phyloP scores from a whole-genome alignment of 92 coral and sea anemone genomes.

The Galaxea fascicularis region DNA sequence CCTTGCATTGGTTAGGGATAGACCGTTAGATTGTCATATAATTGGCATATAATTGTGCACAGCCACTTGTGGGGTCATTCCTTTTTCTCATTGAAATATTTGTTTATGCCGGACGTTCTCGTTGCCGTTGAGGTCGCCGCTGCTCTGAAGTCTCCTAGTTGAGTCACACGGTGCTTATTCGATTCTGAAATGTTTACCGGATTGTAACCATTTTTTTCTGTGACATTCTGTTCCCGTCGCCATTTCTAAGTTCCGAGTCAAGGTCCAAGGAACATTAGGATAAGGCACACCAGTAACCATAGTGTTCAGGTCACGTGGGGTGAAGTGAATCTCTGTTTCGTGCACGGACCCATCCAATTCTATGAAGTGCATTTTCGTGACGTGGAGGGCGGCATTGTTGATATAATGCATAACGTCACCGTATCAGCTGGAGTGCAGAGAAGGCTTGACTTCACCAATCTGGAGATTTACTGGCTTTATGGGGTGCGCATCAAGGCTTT shows the following conservation, averaged over 20 bases:
- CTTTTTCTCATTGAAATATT: too few species aligned
- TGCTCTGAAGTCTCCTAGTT: too few species aligned
- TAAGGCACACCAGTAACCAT: conserved; percentile 52
- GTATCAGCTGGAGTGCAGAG: conserved; percentile 18
- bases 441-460: conserved; percentile 17
- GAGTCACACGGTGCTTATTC: too few species aligned
- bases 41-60: too few species aligned
- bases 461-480: conserved; percentile 55
- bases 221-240: too few species aligned
- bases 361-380: conserved; percentile 51
- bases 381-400: conserved; percentile 16
- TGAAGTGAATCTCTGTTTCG: conserved; percentile 30
- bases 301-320: conserved; percentile 68
- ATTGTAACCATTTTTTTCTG: too few species aligned
- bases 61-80: too few species aligned
- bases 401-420: conserved; percentile 29
- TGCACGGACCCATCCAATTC: conserved; percentile 58
- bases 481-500: conserved; percentile 61
- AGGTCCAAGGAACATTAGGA: conserved; percentile 33
- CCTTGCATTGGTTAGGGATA: too few species aligned
- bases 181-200: too few species aligned
- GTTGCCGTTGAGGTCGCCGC: too few species aligned
- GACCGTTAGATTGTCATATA: too few species aligned
- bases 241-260: conserved; percentile 54
- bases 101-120: too few species aligned